Conservation (phyloP, 2,113 vertebrate species). For the Astur gentilis region DNA sequence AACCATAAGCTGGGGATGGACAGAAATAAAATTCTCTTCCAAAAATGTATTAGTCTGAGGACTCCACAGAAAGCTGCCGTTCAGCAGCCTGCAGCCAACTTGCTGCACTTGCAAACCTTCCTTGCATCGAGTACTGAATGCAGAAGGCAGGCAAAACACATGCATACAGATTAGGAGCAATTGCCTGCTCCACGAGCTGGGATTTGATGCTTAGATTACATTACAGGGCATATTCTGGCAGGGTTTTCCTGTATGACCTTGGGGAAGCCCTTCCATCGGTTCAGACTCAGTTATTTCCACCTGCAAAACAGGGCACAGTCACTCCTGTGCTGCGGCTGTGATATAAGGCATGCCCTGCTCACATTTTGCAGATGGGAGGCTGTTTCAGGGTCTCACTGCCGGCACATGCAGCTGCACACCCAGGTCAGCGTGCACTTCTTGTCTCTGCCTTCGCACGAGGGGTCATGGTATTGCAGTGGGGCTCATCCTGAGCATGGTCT, state of each 20-base stretch:
- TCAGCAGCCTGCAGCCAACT: background rate
- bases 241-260: background rate
- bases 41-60: background rate
- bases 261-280: background rate
- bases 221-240: background rate
- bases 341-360: fast-evolving
- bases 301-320: background rate
- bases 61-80: background rate
- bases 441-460: fast-evolving
- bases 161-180: background rate
- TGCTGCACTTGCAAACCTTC: background rate
- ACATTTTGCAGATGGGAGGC: background rate
- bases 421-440: background rate
- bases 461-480: background rate
- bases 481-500: background rate
- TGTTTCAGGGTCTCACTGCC: background rate
- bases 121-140: fast-evolving
- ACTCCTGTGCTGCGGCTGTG: fast-evolving
- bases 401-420: background rate
- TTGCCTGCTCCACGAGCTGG: background rate
- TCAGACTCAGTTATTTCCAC: background rate
- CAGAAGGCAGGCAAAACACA: background rate
- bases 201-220: background rate
- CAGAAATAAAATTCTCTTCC: constrained; percentile 30
- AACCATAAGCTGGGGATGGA: constrained; percentile 30